A percentile compares a stretch with the other conserved stretches of the same genome.
phyloP scores from a whole-genome alignment of 2,888 invertebrate genomes.

The Lasiommata megera region DNA sequence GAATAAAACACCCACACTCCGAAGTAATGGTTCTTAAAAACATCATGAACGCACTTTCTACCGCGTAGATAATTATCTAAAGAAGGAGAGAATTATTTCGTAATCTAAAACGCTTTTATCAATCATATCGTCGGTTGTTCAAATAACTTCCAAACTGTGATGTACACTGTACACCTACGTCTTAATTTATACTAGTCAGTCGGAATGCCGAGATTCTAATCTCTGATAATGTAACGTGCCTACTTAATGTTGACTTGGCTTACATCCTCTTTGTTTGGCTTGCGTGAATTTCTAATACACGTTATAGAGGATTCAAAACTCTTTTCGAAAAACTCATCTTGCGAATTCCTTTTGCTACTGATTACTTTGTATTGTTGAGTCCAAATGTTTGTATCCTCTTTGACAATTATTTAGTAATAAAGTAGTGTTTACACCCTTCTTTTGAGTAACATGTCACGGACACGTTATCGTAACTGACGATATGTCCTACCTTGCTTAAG shows the following conservation, averaged over 20 bases:
- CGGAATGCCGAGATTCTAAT: constrained; percentile 8
- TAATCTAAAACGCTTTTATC: constrained; percentile 29
- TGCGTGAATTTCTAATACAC: not conserved
- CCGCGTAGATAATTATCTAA: constrained; percentile 24
- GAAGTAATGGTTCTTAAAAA: constrained; percentile 8
- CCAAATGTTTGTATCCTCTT: no score
- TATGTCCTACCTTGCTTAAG: no score
- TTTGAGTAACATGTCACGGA: no score
- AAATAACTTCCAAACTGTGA: constrained; percentile 15
- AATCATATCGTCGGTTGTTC: constrained; percentile 20
- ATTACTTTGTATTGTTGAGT: no score
- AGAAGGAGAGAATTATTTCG: constrained; percentile 17
- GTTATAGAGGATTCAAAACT: not conserved
- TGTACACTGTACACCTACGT: constrained; percentile 24
- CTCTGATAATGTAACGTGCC: constrained; percentile 1
- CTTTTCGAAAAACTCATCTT: no score
- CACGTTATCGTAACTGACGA: no score
- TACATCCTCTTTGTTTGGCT: not conserved
- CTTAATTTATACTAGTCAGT: constrained; percentile 13
- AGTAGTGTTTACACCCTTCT: no score
- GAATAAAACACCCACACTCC: constrained; percentile 4
- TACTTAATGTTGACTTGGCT: not conserved
- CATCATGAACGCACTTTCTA: constrained; percentile 23
- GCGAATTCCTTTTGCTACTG: no score
- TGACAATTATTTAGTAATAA: no score